Base-by-base conservation (phyloP, 2,888 invertebrate species). In the Tiliacea aurago region DNA sequence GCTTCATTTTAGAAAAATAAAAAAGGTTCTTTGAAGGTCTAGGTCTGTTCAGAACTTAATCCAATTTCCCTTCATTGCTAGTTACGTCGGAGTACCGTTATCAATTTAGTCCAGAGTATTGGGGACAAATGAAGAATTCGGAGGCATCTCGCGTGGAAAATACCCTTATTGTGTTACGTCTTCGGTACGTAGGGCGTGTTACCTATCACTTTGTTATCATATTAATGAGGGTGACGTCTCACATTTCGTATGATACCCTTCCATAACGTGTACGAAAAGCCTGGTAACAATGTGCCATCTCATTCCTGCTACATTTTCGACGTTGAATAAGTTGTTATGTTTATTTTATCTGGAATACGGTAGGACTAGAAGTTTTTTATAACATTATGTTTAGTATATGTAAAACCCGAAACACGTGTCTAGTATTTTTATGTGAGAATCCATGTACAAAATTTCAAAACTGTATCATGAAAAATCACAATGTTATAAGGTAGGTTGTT, bases 191-290 rank as follows among this genome's bases (percentile, higher is more conserved):
- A 78, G 59, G 69, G 73, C 73, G 66, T 76, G 76, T 83, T 83
- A 80, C 79, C 78, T 84, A 85, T 84, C 86, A 83, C 66, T 73
- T 65, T 86, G 79, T 83, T 86, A 83, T 80, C 81, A 86, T 86
- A 87, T 87, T 87, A 87, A 87, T 87, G 87, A 87, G 81, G 73
- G 77, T 86, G 86, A 85, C 72, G 78, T 68, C 66, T 79, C 85
- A 82, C 76, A 80, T 85, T 85, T 85, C 79, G 71, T 63, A 65
- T 76, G 74, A 84, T 78, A 79, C 76, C 74, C 78, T 45, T 47
- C 75, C 70, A 65, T 68, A 78, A 83, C 53, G 70, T 78, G 67
- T 69, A 68, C 20, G 76, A 62, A 28, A 56, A 67, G 77, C 10
- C 75, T 73, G 73, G 58, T 64, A 78, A 77, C 65, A 84, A 78